Percentiles rank a stretch among this genome's conserved stretches.
Evolutionary conservation across 1,140 invertebrate genomes (phyloP).

Genomic region (Drosophila dunni): DNA sequence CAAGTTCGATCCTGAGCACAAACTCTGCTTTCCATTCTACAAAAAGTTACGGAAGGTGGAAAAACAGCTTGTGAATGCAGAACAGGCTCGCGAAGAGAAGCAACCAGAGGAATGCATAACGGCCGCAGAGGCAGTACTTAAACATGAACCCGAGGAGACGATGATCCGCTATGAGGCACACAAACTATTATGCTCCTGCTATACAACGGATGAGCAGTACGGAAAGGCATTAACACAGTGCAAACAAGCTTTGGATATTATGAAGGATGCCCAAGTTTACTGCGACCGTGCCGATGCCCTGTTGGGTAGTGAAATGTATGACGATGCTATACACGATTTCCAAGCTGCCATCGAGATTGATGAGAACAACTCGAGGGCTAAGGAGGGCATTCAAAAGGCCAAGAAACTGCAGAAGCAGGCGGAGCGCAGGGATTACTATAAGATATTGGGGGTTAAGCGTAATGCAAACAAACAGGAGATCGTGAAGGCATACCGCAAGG

Average conservation of each 20-base stretch:
- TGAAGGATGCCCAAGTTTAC: constrained; percentile 91
- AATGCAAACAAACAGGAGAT: constrained; percentile 97
- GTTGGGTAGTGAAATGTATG: constrained; percentile 94
- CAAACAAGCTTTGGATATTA: constrained; percentile 91
- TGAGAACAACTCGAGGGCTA: constrained; percentile 91
- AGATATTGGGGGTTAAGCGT: constrained; percentile 92
- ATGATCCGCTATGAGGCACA: constrained; percentile 91
- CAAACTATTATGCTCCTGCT: constrained; percentile 91
- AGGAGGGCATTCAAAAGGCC: constrained; percentile 94
- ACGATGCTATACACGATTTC: constrained; percentile 96
- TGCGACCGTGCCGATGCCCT: constrained; percentile 97
- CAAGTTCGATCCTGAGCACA: constrained; percentile 99
- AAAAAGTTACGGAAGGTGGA: constrained; percentile 98
- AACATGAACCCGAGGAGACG: constrained; percentile 89
- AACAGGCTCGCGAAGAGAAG: constrained; percentile 88
- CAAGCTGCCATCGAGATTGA: constrained; percentile 95
- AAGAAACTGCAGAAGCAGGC: constrained; percentile 97
- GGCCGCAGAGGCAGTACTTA: constrained; percentile 89
- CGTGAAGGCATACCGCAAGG: constrained; percentile 97
- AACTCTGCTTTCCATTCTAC: constrained; percentile 97
- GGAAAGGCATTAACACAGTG: constrained; percentile 90
- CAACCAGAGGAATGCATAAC: constrained; percentile 91
- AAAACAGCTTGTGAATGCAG: constrained; percentile 92
- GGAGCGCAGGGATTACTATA: constrained; percentile 98
- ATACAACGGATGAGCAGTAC: constrained; percentile 89